phyloP scores from a whole-genome alignment of 1,140 invertebrate species.

The Hycleus cichorii region DNA sequence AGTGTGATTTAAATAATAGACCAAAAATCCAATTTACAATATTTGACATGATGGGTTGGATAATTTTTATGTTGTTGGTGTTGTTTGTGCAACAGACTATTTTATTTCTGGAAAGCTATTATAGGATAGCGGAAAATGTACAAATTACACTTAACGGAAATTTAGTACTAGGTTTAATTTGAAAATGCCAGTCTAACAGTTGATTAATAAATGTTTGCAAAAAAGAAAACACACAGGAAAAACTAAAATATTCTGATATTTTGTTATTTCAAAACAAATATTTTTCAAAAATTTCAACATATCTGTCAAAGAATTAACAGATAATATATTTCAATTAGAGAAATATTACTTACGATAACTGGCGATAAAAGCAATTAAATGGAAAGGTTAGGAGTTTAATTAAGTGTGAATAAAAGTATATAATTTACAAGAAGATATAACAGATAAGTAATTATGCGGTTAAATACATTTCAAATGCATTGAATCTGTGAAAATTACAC shows the following conservation, averaged over 20 bases:
- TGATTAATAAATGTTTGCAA: not conserved
- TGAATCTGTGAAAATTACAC: no score
- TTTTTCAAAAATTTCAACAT: not conserved
- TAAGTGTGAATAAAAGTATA: not conserved
- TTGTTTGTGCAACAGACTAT: not conserved
- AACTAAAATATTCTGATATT: no score
- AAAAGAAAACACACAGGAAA: not conserved
- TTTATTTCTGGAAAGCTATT: conserved; percentile 6
- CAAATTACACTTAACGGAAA: conserved; percentile 10
- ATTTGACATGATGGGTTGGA: not conserved
- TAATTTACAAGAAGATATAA: no score
- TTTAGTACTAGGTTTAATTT: not conserved
- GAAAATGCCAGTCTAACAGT: not conserved
- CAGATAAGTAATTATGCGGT: no score
- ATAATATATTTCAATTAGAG: not conserved
- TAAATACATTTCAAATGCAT: no score
- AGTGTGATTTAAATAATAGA: not conserved
- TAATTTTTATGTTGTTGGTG: not conserved
- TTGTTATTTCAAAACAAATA: no score
- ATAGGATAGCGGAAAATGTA: conserved; percentile 5
- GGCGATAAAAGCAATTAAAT: not conserved
- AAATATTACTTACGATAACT: not conserved
- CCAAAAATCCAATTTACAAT: not conserved
- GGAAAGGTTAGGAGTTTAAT: not conserved
- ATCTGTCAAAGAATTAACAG: not conserved